Base-by-base conservation (phyloP, 2,797 vertebrate species). In the Sternarchorhynchus goeldii region DNA sequence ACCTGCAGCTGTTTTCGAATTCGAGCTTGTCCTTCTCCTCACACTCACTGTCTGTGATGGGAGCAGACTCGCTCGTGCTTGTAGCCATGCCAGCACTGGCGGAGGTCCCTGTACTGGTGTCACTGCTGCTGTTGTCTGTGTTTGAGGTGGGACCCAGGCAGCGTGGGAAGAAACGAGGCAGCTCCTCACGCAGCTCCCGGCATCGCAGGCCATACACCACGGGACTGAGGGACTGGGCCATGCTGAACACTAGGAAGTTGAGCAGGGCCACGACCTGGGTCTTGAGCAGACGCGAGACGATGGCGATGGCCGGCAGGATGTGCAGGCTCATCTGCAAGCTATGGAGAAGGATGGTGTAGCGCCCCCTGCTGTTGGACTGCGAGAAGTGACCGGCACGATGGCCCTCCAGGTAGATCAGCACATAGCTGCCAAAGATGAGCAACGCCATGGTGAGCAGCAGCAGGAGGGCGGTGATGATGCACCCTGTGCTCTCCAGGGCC, bases 161-260 rank as follows among this genome's bases (percentile, higher is more conserved):
- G 20, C 18, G 32, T 8, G 72, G 72, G 8, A 78, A 5, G 29
- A 81, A 76, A 12, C 17, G 57, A 1, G 45, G 77, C 53, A 86
- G 62, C 20, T 83, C 20, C 18, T 25, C 72, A 74, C 20, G 79
- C 67, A 75, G 76, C 34, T 90, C 88, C 81, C 82, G 85, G 77
- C 86, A 89, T 80, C 63, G 39, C 56, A 92, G 85, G 39, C 91
- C 91, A 3, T 90, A 93, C 78, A 94, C 86, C 45, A 92, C 79
- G 65, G 90, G 82, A 68, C 88, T 93, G 79, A 91, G 87, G 53
- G 83, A 87, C 14, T 91, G 88, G 0, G 88, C 84, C 74, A 91
- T 85, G 6, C 87, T 88, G 62, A 91, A 92, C 72, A 90, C 17
- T 50, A 87, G 83, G 82, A 91, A 90, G 53, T 76, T 82, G 59